Base-by-base conservation (phyloP, 2,888 invertebrate genomes). In the Byasa hedistus region DNA sequence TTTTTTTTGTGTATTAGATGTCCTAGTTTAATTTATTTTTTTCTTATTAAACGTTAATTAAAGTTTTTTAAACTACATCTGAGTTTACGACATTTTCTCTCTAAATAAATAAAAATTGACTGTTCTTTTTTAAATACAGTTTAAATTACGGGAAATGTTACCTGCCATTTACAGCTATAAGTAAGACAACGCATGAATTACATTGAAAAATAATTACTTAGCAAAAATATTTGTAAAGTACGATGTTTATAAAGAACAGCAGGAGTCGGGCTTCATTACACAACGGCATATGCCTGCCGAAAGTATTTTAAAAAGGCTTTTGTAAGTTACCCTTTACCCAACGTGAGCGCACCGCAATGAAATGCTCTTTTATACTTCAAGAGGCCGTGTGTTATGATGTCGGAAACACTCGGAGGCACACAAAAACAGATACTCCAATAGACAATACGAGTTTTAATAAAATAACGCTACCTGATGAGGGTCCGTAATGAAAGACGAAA, bases 271-370 rank as follows among this genome's bases (percentile, higher is more conserved):
- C 76, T 77, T 79, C 82, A 81, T 83, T 78, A 75, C 70, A 79
- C 75, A 63, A 67, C 72, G 76, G 77, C 84, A 81, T 80, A 84
- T 83, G 81, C 78, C 81, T 80, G 83, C 82, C 87, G 71, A 88
- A 88, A 86, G 85, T 86, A 85, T 85, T 85, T 83, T 84, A 86
- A 88, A 89, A 88, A 86, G 82, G 75, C 84, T 84, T 89, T 90
- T 89, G 84, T 87, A 73, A 77, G 75, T 76, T 81, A 86, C 86
- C 90, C 87, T 84, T 87, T 39, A 85, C 79, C 82, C 76, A 72
- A 72, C 74, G 72, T 72, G 78, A 81, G 80, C 73, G 76, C 77
- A 78, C 74, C 78, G 76, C 79, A 76, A 79, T 84, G 85, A 84
- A 86, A 85, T 85, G 87, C 80, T 85, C 90, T 89, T 91, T 91